phyloP scores from a whole-genome alignment of 2,113 vertebrate species.

The Platysternon megacephalum region DNA sequence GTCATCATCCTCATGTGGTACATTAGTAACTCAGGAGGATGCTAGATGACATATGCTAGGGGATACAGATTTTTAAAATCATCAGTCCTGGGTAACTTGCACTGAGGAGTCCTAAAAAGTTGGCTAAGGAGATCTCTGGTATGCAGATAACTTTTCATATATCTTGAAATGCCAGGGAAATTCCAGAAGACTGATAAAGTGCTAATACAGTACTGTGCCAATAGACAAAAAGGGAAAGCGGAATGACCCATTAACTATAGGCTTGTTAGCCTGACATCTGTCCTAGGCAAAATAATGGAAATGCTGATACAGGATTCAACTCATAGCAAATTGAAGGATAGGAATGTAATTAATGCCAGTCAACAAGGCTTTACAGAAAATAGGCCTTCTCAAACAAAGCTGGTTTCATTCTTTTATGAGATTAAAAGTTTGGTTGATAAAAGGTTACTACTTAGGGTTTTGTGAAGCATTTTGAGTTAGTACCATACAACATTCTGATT shows the following conservation, averaged over 20 bases:
- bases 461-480: too few relatives aligned
- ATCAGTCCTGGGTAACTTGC: not conserved
- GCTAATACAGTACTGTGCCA: not conserved
- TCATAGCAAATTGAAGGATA: slow-evolving; percentile 69
- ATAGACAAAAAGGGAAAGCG: not conserved
- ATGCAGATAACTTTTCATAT: not conserved
- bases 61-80: not conserved
- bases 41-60: not conserved
- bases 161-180: not conserved
- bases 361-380: slow-evolving; percentile 57
- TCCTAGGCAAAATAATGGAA: slow-evolving; percentile 55
- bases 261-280: slow-evolving; percentile 26
- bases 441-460: not conserved
- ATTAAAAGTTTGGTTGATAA: slow-evolving; percentile 56
- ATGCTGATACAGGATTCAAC: slow-evolving; percentile 48
- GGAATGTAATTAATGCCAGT: slow-evolving; percentile 66
- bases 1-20: too few relatives aligned
- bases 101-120: not conserved
- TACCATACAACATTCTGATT: too few relatives aligned
- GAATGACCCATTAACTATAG: not conserved
- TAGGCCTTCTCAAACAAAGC: slow-evolving; percentile 67
- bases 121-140: not conserved
- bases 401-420: slow-evolving; percentile 67
- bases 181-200: not conserved
- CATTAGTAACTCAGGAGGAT: not conserved